Evolutionary conservation across 2,797 vertebrate genomes (phyloP).

Genomic region (Darevskia nairensis): DNA sequence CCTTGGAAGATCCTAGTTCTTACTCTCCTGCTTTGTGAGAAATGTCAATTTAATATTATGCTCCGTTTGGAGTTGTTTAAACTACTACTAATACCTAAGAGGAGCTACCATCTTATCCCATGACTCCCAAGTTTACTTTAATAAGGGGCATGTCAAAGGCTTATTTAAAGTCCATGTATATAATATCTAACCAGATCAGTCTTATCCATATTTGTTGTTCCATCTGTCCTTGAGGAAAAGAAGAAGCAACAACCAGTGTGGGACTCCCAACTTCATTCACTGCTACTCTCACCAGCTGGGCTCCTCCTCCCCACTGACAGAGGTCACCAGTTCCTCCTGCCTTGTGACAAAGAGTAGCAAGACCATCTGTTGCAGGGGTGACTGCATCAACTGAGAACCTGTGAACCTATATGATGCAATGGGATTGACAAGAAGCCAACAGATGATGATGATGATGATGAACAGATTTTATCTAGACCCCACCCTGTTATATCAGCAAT

Average conservation of each 20-base stretch:
- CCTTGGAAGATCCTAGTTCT: too few species aligned
- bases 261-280: background rate
- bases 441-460: too few species aligned
- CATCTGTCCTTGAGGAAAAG: background rate
- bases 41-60: background rate
- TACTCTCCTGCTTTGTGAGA: too few species aligned
- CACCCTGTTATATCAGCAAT: background rate
- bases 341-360: background rate
- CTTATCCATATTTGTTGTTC: background rate
- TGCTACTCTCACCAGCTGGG: background rate
- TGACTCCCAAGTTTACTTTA: background rate
- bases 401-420: background rate
- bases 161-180: background rate
- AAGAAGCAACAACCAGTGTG: too few species aligned
- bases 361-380: background rate
- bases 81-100: background rate
- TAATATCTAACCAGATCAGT: background rate
- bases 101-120: background rate
- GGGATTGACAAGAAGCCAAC: background rate
- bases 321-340: background rate
- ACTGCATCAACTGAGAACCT: background rate
- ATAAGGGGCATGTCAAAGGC: background rate
- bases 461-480: background rate
- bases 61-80: background rate
- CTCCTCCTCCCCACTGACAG: background rate